These are phyloP conservation scores for Dryas iulia DNA, from an alignment of 1,140 invertebrate genomes.

Conservation along the genomic window DNA sequence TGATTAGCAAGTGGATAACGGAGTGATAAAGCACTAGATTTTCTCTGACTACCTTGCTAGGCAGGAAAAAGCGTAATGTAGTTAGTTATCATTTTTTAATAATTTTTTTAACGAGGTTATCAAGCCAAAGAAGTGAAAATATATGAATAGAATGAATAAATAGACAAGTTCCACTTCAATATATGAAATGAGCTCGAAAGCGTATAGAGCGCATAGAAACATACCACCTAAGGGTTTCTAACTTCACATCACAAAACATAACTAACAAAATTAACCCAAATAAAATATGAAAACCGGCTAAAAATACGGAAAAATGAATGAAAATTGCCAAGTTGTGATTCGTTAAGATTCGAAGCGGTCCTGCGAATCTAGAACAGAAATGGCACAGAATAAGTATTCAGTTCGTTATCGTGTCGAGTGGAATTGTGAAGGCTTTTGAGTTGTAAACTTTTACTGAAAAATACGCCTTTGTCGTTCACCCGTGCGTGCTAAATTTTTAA, in stretches of 20 bases:
- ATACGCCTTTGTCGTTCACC: slow-evolving; percentile 4
- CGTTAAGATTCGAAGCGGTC: slow-evolving; percentile 22
- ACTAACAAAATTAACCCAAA: slow-evolving; percentile 9
- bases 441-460: slow-evolving; percentile 19
- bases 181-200: slow-evolving; percentile 1
- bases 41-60: no score
- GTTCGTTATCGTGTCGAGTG: slow-evolving; percentile 26
- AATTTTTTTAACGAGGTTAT: not conserved
- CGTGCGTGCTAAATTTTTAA: slow-evolving; percentile 19
- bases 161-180: not conserved
- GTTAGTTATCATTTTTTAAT: no score
- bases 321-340: slow-evolving; percentile 17
- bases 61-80: no score
- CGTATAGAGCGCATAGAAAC: not conserved
- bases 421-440: slow-evolving; percentile 20
- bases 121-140: not conserved
- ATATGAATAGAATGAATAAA: not conserved
- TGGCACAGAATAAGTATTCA: slow-evolving; percentile 24
- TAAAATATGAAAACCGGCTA: slow-evolving; percentile 12
- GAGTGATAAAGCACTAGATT: no score
- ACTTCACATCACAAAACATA: not conserved
- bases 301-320: slow-evolving; percentile 5
- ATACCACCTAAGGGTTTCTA: not conserved
- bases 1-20: no score
- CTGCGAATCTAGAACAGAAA: slow-evolving; percentile 22